Evolutionary conservation across 1,140 invertebrate genomes (phyloP).

Genomic region (Drosophila bipectinata): DNA sequence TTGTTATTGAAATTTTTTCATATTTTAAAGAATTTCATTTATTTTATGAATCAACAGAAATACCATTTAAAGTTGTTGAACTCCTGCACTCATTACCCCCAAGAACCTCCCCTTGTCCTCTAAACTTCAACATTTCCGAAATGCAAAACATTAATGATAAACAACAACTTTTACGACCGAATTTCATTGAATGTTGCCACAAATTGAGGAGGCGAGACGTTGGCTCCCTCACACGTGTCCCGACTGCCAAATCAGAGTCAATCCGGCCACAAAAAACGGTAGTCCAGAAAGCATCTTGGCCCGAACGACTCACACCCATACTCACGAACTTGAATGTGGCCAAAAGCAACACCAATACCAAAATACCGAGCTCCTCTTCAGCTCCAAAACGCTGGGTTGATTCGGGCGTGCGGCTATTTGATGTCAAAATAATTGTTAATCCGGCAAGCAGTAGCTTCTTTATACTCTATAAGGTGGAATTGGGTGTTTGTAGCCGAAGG

Average conservation of each 20-base stretch:
- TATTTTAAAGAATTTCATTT: no score
- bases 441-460: slow-evolving; percentile 48
- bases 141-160: slow-evolving; percentile 77
- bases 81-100: slow-evolving; percentile 33
- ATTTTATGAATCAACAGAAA: neutral
- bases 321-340: slow-evolving; percentile 59
- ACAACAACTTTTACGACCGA: slow-evolving; percentile 72
- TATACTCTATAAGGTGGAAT: slow-evolving; percentile 9
- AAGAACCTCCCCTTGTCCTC: slow-evolving; percentile 2
- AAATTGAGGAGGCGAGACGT: slow-evolving; percentile 54
- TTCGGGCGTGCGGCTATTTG: slow-evolving; percentile 67
- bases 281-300: slow-evolving; percentile 64
- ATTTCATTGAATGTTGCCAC: slow-evolving; percentile 75
- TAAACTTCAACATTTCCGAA: slow-evolving; percentile 47
- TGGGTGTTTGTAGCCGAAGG: neutral
- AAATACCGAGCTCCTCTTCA: slow-evolving; percentile 18
- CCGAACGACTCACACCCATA: slow-evolving; percentile 11
- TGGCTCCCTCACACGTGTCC: slow-evolving; percentile 57
- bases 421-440: slow-evolving; percentile 81
- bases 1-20: neutral
- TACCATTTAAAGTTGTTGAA: slow-evolving; percentile 53
- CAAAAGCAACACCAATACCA: slow-evolving; percentile 6
- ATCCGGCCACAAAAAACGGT: slow-evolving; percentile 55
- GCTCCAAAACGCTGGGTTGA: slow-evolving; percentile 32
- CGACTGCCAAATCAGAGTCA: slow-evolving; percentile 71